A percentile compares a stretch with the other conserved stretches of the same genome.
Evolutionary conservation across 1,140 invertebrate species (phyloP).

Genomic region (Diachasmimorpha longicaudata): DNA sequence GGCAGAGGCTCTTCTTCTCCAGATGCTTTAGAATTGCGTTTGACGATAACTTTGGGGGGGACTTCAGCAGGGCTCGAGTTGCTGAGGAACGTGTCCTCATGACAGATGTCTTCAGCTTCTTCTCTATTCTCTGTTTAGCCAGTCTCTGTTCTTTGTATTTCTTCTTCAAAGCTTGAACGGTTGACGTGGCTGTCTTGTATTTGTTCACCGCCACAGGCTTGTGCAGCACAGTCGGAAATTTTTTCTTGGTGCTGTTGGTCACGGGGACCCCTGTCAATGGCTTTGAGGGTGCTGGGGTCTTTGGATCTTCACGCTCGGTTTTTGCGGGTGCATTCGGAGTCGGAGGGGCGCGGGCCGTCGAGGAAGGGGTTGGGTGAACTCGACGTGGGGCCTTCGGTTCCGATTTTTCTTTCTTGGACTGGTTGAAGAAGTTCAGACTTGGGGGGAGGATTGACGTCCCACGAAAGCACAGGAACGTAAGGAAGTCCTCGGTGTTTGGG

Average conservation of each 20-base stretch:
- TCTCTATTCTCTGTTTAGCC: slow-evolving; percentile 62
- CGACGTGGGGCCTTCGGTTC: slow-evolving; percentile 41
- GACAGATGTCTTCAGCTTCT: slow-evolving; percentile 50
- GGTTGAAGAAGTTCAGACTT: slow-evolving; percentile 77
- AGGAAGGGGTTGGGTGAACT: slow-evolving; percentile 20
- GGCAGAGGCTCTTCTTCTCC: slow-evolving; percentile 48
- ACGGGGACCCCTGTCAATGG: slow-evolving; percentile 26
- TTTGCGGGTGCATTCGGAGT: slow-evolving; percentile 31
- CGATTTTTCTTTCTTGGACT: slow-evolving; percentile 52
- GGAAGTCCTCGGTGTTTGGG: slow-evolving; percentile 89
- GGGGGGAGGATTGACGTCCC: slow-evolving; percentile 77
- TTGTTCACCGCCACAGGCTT: slow-evolving; percentile 41
- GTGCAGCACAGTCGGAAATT: slow-evolving; percentile 34
- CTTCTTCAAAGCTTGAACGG: slow-evolving; percentile 68
- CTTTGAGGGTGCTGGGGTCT: slow-evolving; percentile 14
- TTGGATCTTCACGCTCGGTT: slow-evolving; percentile 20
- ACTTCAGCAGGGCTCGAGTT: slow-evolving; percentile 41
- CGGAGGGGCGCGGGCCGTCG: slow-evolving; percentile 12
- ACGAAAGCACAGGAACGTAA: slow-evolving; percentile 88
- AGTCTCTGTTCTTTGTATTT: slow-evolving; percentile 73
- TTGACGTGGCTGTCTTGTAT: slow-evolving; percentile 55
- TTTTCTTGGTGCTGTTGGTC: slow-evolving; percentile 3
- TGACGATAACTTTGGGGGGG: slow-evolving; percentile 36
- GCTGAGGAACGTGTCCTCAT: slow-evolving; percentile 56
- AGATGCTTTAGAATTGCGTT: slow-evolving; percentile 45